Evolutionary conservation across 2,113 vertebrate genomes (phyloP), one percentile per base, ranked within the genome.

Genomic region (Saiga tatarica): DNA sequence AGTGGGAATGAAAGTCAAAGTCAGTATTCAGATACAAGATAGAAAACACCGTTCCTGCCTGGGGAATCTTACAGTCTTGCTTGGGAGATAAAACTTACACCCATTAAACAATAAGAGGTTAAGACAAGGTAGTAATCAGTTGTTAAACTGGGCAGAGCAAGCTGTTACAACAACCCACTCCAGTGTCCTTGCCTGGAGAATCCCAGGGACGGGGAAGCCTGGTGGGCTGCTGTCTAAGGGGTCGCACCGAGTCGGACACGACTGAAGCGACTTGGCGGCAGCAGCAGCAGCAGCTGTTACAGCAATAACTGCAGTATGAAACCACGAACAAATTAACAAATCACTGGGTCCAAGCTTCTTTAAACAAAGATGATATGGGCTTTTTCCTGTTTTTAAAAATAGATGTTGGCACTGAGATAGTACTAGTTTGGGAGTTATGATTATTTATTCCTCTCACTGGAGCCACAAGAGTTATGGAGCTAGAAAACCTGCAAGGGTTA

Each of bases 41-140:
- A 50, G 26, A 74, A n/a, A 93, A 76, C 53, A 83, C 30, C 90
- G 55, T 79, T 57, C 47, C 28, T 95, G 50, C 82, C 33, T 94
- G 16, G 13, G 33, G 36, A 91, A 55, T 52, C 45, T 94, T 81
- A 64, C 28, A 53, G 47, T 90, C 76, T 89, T 93, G 89, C 59
- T 92, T 71, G 42, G 33, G 26, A 97, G 81, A 90, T 83, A 96
- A 96, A 94, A 96, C 87, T 39, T 95, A 81, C 30, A 78, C 13
- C 94, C 87, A 97, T 97, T 97, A 93, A 97, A 93, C 78, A 97
- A 95, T 91, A 82, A 96, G 36, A 89, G 47, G 28, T 30, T 89
- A 67, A 95, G 33, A 92, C 28, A 82, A 60, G 30, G 62, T 52
- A 76, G 19, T 36, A 86, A 95, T 97, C 85, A 87, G 91, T 91